Base-by-base conservation (phyloP, 2,113 vertebrate species). In the Rhizomys pruinosus region DNA sequence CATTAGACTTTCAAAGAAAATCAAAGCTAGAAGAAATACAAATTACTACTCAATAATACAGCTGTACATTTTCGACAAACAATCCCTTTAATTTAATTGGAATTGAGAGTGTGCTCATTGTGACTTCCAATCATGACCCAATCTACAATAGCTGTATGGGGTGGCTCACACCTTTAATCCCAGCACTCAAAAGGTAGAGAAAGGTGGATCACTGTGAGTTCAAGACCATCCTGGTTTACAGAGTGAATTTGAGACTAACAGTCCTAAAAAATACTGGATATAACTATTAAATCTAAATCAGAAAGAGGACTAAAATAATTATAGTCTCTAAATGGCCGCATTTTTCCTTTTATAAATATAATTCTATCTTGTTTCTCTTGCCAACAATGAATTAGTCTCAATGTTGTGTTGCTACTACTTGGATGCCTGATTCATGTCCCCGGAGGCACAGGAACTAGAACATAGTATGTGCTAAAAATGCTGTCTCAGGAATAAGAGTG, bases 1-100 rank as follows among this genome's bases (percentile, higher is more conserved):
- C 89, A 88, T 81, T 85, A 91, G 47, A 61, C 13, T 39, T 95
- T 71, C 87, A 91, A 1, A 68, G 81, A 90, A 92, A 94, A 89
- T n/a, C 32, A 92, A 94, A 44, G 5, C 61, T 90, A 59, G 23
- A 81, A 27, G 88, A 96, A 88, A 91, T 91, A 87, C 85, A 29
- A 92, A 68, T 55, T 90, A 79, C 73, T 92, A 63, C 42, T 94
- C 76, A 84, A 37, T 82, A 19, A 78, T 91, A 78, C 68, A 3
- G 68, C 73, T 94, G 42, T 66, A 79, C 22, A 76, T 82, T 39
- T 92, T 88, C 32, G 55, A 68, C 77, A 25, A 96, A 22, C 12
- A 73, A 5, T 44, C 2, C 4, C 6, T 7, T 89, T 92, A 59
- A 93, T 91, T 87, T 78, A 42, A 59, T 27, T 89, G 11, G 25